phyloP scores from a whole-genome alignment of 2,113 vertebrate species.

The Thunnus maccoyii region DNA sequence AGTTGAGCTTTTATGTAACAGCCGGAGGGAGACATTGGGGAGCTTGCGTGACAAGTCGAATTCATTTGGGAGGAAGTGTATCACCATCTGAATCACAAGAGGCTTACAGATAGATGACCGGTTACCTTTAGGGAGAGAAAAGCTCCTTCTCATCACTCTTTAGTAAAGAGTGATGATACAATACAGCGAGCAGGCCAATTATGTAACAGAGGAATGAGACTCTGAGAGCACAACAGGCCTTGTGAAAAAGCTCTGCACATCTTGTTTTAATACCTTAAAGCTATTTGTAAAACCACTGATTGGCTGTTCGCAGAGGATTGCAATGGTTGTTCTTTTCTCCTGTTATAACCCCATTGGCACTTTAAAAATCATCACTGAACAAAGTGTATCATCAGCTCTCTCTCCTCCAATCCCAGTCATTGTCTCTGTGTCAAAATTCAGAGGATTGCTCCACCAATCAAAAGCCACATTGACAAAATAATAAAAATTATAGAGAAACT shows the following conservation, averaged over 20 bases:
- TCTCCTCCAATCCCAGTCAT: constrained; percentile 22
- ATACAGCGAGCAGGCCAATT: not conserved
- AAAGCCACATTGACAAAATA: constrained; percentile 35
- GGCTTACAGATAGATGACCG: not conserved
- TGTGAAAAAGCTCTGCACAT: constrained; percentile 17
- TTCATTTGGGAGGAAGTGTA: constrained; percentile 29
- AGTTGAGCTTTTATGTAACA: constrained; percentile 55
- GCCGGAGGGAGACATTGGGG: constrained; percentile 26
- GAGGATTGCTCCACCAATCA: constrained; percentile 50
- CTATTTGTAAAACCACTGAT: constrained; percentile 31
- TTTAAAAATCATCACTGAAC: constrained; percentile 39
- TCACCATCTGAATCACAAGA: constrained; percentile 34
- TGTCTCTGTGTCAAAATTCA: constrained; percentile 56
- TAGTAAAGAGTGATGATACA: not conserved
- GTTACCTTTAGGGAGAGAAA: not conserved
- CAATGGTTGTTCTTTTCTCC: not conserved
- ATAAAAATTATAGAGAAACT: constrained; percentile 28
- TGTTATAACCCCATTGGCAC: constrained; percentile 7
- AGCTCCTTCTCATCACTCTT: not conserved
- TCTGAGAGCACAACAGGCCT: constrained; percentile 2
- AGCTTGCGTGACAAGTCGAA: constrained; percentile 39
- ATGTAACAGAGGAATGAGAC: constrained; percentile 25
- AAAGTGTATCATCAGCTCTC: constrained; percentile 66
- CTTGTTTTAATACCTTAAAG: constrained; percentile 31
- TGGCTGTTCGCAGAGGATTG: not conserved